phyloP scores from a whole-genome alignment of 2,113 vertebrate genomes.

The Sorex araneus region DNA sequence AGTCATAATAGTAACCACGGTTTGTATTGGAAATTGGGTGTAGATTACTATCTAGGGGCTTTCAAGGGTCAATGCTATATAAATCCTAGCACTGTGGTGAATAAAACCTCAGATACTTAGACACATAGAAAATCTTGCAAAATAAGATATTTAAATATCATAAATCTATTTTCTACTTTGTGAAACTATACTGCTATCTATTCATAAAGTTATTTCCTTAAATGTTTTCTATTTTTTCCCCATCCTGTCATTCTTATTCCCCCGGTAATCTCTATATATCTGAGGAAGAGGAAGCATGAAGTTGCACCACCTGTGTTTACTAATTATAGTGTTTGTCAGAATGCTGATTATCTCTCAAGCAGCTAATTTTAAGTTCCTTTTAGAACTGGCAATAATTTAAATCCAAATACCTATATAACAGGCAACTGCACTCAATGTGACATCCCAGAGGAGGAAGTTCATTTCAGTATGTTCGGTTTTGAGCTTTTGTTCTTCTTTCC shows the following conservation, averaged over 20 bases:
- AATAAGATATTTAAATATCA: conserved; percentile 11
- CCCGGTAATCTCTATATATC: conserved; percentile 31
- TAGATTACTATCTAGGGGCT: not conserved
- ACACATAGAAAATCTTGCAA: not conserved
- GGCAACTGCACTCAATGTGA: conserved; percentile 36
- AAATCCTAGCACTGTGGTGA: not conserved
- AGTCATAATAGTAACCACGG: not conserved
- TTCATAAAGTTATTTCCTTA: conserved; percentile 72
- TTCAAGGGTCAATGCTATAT: not conserved
- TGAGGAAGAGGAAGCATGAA: conserved; percentile 75
- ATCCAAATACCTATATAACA: not conserved
- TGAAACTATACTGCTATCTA: conserved; percentile 54
- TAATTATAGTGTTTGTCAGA: conserved; percentile 66
- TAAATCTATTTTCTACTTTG: conserved; percentile 54
- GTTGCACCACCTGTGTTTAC: conserved; percentile 64
- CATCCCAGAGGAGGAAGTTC: conserved; percentile 43
- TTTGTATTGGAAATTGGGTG: not conserved
- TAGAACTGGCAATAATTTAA: conserved; percentile 49
- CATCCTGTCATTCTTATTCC: conserved; percentile 76
- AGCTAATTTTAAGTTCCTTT: conserved; percentile 23
- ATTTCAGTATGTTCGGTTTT: conserved; percentile 59
- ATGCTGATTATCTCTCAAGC: conserved; percentile 12
- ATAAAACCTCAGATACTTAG: not conserved
- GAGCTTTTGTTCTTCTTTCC: not conserved
- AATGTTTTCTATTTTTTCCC: conserved; percentile 60